phyloP scores from a whole-genome alignment of 2,888 invertebrate genomes.

The Erannis defoliaria region DNA sequence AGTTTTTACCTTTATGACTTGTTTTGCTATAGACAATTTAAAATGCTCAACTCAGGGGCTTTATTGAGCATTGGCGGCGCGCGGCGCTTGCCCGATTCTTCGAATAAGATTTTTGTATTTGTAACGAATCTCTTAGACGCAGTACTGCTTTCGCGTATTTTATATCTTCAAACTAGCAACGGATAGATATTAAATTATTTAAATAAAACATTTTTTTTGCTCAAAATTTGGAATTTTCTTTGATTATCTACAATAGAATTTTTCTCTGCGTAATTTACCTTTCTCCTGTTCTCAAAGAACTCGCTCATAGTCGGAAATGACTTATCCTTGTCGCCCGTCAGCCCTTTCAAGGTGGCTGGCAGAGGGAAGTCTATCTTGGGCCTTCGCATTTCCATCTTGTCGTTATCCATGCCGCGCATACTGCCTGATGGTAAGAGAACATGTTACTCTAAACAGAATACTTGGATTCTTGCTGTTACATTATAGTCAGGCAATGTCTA shows the following conservation, averaged over 20 bases:
- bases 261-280: conserved; percentile 52
- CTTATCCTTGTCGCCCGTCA: conserved; percentile 68
- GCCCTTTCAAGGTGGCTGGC: conserved; percentile 69
- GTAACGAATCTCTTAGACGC: too few species aligned
- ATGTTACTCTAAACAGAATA: neutral
- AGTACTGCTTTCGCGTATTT: too few species aligned
- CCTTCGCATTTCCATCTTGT: conserved; percentile 72
- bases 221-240: neutral
- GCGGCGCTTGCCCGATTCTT: too few species aligned
- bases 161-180: too few species aligned
- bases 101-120: too few species aligned
- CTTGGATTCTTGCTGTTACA: neutral
- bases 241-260: neutral
- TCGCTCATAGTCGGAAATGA: conserved; percentile 83
- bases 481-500: neutral
- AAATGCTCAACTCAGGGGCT: too few species aligned
- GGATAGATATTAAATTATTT: too few species aligned
- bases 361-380: conserved; percentile 77
- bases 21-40: too few species aligned
- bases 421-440: conserved; percentile 57
- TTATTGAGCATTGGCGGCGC: too few species aligned
- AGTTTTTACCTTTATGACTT: too few species aligned
- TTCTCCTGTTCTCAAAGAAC: conserved; percentile 74
- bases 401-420: conserved; percentile 68
- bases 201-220: too few species aligned